A percentile compares a stretch with the other conserved stretches of the same genome.
Conservation (phyloP, 2,113 vertebrate species). For the Cebidichthys violaceus region DNA sequence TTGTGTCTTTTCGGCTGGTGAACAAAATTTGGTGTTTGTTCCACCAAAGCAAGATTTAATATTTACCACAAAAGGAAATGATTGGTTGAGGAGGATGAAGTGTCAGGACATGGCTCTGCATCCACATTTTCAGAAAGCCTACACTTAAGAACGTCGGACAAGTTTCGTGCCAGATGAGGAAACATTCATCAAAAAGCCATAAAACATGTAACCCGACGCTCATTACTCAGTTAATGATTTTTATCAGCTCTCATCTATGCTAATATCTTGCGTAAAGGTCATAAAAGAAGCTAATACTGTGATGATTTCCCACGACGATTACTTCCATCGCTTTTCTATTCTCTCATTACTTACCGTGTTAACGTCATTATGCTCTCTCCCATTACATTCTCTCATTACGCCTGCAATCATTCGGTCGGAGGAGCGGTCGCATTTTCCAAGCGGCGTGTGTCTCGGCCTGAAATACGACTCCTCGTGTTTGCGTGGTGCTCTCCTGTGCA, state of each 20-base stretch:
- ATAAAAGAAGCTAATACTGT: conserved; percentile 74
- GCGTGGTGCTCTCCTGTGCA: conserved; percentile 41
- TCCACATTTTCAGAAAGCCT: conserved; percentile 41
- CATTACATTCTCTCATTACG: conserved; percentile 72
- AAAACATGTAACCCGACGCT: conserved; percentile 70
- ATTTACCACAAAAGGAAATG: conserved; percentile 17
- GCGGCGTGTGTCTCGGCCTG: conserved; percentile 27
- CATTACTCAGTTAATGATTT: conserved; percentile 72
- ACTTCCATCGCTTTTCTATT: conserved; percentile 60
- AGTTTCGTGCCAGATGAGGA: conserved; percentile 45
- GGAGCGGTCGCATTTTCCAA: conserved; percentile 50
- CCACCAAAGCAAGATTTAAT: not conserved
- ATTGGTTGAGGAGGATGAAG: conserved; percentile 21
- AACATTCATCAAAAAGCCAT: conserved; percentile 74
- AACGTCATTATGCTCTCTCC: conserved; percentile 64
- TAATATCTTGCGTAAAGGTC: conserved; percentile 68
- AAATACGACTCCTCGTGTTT: conserved; percentile 62
- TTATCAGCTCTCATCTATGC: conserved; percentile 65
- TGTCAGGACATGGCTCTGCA: not conserved
- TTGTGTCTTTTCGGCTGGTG: not conserved
- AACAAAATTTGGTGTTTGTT: not conserved
- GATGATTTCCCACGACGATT: conserved; percentile 76
- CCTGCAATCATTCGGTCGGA: conserved; percentile 62
- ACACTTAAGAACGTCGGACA: conserved; percentile 41
- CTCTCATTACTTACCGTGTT: conserved; percentile 77